Percentiles rank a stretch among this genome's conserved stretches.
Evolutionary conservation across 2,888 invertebrate genomes (phyloP).

Genomic region (Eupithecia subumbrata): DNA sequence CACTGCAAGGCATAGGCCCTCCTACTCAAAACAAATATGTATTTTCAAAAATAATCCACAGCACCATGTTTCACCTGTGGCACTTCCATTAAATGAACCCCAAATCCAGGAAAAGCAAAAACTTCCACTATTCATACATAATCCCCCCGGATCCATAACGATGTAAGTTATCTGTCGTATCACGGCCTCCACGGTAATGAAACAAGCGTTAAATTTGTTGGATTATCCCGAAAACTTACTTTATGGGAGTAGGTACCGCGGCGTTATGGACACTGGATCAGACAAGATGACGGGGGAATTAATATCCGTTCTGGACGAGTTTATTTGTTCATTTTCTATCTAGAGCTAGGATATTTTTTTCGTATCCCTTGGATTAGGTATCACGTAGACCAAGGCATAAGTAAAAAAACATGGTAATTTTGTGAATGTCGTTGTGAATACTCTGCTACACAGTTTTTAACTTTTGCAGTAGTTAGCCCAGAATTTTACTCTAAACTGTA

Average conservation of each 20-base stretch:
- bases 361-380: no score
- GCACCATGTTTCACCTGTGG: background rate
- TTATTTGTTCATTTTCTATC: no score
- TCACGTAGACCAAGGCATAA: no score
- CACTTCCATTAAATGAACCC: conserved; percentile 3
- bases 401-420: no score
- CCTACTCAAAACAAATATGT: background rate
- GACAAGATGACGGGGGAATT: background rate
- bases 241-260: conserved; percentile 53
- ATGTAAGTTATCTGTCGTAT: conserved; percentile 53
- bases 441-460: no score
- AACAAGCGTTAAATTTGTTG: conserved; percentile 72
- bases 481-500: no score
- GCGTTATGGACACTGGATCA: conserved; percentile 51
- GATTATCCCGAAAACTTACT: conserved; percentile 70
- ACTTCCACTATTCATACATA: conserved; percentile 39
- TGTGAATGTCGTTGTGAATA: no score
- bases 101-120: conserved; percentile 22
- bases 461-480: no score
- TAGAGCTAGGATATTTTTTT: no score
- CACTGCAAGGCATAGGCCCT: background rate
- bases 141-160: conserved; percentile 39
- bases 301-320: no score
- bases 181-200: conserved; percentile 60
- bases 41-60: background rate